Conservation (phyloP, 2,113 vertebrate genomes). For the Chaetodon auriga region DNA sequence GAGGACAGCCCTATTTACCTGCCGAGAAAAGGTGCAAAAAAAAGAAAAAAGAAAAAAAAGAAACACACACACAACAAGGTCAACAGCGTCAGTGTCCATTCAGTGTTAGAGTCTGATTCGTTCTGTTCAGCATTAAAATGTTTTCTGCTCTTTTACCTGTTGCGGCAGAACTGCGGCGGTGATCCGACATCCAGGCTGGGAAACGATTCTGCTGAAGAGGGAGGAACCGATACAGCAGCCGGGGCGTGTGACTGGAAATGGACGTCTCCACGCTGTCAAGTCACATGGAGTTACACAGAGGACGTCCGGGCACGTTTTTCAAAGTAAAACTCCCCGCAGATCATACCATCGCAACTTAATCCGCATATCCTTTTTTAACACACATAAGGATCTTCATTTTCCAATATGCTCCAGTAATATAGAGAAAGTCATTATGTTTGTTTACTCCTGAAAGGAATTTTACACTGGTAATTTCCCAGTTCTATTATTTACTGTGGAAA, state of each 20-base stretch:
- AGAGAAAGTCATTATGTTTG: neutral
- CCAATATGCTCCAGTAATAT: neutral
- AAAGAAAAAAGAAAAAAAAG: neutral
- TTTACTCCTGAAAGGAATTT: neutral
- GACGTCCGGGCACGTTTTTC: neutral
- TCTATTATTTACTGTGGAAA: neutral
- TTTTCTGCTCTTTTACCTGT: constrained; percentile 74
- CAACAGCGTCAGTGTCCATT: neutral
- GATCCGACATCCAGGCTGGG: constrained; percentile 58
- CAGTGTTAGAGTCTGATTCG: neutral
- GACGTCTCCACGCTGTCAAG: constrained; percentile 52
- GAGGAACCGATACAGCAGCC: constrained; percentile 55
- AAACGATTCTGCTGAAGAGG: constrained; percentile 40
- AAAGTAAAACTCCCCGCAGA: constrained; percentile 28
- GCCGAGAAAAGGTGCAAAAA: constrained; percentile 1
- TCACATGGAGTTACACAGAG: rapidly evolving
- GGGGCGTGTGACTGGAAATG: constrained; percentile 54
- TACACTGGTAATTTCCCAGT: neutral
- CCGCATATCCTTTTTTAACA: no score
- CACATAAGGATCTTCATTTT: neutral
- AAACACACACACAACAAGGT: neutral
- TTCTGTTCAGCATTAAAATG: neutral
- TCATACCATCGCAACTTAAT: no score
- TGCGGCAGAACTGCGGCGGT: constrained; percentile 54
- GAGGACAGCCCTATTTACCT: constrained; percentile 46